A percentile compares a stretch with the other conserved stretches of the same genome.
Conservation (phyloP, 2,113 vertebrate species). For the Labrus mixtus region DNA sequence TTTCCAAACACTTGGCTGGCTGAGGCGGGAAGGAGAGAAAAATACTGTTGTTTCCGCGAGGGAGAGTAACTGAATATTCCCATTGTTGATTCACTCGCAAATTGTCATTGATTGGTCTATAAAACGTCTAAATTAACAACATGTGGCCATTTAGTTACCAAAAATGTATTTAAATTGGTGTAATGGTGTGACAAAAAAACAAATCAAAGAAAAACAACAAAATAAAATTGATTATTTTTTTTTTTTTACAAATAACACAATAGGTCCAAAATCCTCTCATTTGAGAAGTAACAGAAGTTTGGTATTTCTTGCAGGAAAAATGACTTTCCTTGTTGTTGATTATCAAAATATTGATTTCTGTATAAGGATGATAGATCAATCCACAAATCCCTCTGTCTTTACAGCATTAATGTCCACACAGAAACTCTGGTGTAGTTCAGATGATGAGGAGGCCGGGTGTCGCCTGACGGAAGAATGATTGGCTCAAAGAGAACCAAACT, state of each 20-base stretch:
- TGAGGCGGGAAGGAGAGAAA: neutral
- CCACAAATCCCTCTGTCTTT: neutral
- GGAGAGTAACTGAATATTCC: neutral
- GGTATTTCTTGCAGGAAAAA: neutral
- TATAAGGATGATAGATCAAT: neutral
- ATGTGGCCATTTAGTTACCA: neutral
- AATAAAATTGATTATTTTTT: neutral
- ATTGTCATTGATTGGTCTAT: neutral
- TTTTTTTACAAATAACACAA: slow-evolving; percentile 4
- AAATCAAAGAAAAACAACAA: neutral
- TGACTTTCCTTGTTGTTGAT: neutral
- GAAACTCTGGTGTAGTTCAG: neutral
- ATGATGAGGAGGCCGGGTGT: neutral
- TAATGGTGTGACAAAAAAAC: neutral
- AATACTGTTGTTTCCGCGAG: slow-evolving; percentile 5
- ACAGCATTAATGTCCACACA: neutral
- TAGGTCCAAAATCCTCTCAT: neutral
- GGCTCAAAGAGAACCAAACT: slow-evolving; percentile 40
- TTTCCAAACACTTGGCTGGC: neutral
- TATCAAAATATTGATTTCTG: slow-evolving; percentile 25
- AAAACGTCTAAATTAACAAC: neutral
- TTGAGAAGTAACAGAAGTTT: neutral
- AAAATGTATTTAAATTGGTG: neutral
- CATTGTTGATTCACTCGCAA: neutral
- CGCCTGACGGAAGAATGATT: slow-evolving; percentile 10